phyloP scores from a whole-genome alignment of 2,888 invertebrate species.

The Lasioglossum pauxillum region DNA sequence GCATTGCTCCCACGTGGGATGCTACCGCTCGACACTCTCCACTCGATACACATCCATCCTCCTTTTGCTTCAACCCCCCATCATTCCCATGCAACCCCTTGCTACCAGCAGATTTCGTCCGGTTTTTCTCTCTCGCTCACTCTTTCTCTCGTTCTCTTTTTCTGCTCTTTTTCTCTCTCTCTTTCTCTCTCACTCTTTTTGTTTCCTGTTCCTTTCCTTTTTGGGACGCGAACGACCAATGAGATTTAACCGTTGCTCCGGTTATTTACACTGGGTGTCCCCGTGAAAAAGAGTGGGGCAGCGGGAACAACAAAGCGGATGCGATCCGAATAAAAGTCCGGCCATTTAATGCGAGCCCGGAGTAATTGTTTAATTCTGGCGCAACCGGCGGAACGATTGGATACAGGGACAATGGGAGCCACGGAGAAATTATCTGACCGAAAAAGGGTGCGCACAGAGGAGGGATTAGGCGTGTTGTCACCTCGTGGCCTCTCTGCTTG shows the following conservation, averaged over 20 bases:
- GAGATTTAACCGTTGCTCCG: slow-evolving; percentile 50
- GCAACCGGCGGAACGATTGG: background rate
- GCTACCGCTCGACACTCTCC: slow-evolving; percentile 46
- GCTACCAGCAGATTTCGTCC: background rate
- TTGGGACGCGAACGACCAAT: slow-evolving; percentile 46
- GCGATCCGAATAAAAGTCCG: slow-evolving; percentile 32
- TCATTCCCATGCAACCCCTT: background rate
- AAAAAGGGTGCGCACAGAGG: background rate
- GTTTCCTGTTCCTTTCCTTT: background rate
- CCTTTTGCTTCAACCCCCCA: background rate
- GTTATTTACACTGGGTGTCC: slow-evolving; percentile 47
- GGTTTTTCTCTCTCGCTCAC: background rate
- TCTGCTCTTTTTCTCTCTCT: background rate
- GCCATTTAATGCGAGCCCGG: slow-evolving; percentile 26
- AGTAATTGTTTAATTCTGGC: slow-evolving; percentile 48
- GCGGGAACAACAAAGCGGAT: slow-evolving; percentile 26
- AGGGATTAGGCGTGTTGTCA: background rate
- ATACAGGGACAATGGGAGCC: background rate
- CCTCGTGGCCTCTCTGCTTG: background rate
- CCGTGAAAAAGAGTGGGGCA: slow-evolving; percentile 38
- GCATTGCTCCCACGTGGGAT: slow-evolving; percentile 71
- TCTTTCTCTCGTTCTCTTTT: background rate
- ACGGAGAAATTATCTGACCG: slow-evolving; percentile 16
- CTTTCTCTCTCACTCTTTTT: background rate
- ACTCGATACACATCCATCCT: slow-evolving; percentile 38